A percentile compares a stretch with the other conserved stretches of the same genome.
phyloP scores from a whole-genome alignment of 2,113 vertebrate genomes.

The Nibea coibor region DNA sequence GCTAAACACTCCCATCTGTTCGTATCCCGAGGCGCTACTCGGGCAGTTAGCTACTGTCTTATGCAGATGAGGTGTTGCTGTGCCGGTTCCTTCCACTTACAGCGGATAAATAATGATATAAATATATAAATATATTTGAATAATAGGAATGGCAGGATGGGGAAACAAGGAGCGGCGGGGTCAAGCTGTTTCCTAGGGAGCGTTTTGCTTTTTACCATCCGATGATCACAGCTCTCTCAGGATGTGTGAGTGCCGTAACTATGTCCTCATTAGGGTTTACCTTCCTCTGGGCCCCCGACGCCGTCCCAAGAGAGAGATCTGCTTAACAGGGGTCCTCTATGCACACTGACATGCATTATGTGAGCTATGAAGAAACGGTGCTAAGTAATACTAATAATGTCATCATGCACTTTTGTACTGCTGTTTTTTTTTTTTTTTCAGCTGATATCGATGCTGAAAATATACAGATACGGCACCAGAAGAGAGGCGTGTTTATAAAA shows the following conservation, averaged over 20 bases:
- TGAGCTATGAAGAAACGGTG: slow-evolving; percentile 16
- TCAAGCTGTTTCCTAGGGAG: slow-evolving; percentile 90
- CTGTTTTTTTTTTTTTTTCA: neutral
- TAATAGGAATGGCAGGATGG: slow-evolving; percentile 65
- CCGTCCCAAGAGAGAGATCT: slow-evolving; percentile 82
- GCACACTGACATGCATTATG: slow-evolving; percentile 53
- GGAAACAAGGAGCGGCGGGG: slow-evolving; percentile 83
- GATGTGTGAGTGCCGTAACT: slow-evolving; percentile 85
- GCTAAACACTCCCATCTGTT: slow-evolving; percentile 92
- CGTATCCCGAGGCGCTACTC: slow-evolving; percentile 88
- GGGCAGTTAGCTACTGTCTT: slow-evolving; percentile 83
- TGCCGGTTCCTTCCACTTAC: slow-evolving; percentile 86
- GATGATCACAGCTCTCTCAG: slow-evolving; percentile 80
- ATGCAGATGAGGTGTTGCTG: slow-evolving; percentile 90
- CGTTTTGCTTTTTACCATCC: slow-evolving; percentile 80
- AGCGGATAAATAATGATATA: slow-evolving; percentile 71
- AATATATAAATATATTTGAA: slow-evolving; percentile 74
- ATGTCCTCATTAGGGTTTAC: slow-evolving; percentile 79
- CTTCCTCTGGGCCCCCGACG: slow-evolving; percentile 78
- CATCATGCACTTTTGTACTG: neutral
- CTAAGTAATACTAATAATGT: slow-evolving; percentile 13
- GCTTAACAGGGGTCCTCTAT: slow-evolving; percentile 68
- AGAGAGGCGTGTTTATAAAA: neutral
- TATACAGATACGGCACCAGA: neutral
- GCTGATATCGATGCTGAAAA: neutral